These are phyloP conservation scores for Cyphomyrus discorhynchus DNA, from an alignment of 2,113 vertebrate species.

Conservation along the genomic window DNA sequence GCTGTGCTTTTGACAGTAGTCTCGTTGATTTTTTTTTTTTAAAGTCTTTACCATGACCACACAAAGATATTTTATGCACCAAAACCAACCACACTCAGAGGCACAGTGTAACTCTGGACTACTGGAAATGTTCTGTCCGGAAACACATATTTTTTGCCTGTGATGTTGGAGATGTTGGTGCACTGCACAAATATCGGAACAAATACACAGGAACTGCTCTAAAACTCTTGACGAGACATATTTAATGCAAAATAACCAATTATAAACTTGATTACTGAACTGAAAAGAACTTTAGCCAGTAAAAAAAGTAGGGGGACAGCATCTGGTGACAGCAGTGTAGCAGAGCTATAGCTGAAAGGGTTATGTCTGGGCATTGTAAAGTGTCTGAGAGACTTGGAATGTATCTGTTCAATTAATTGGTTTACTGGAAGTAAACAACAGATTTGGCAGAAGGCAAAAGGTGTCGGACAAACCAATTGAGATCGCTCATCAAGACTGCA, in stretches of 20 bases:
- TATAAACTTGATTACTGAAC: not conserved
- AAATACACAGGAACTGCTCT: not conserved
- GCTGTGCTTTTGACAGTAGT: conserved; percentile 16
- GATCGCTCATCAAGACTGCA: conserved; percentile 16
- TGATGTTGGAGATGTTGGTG: not conserved
- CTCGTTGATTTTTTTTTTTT: not conserved
- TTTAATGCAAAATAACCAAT: conserved; percentile 6
- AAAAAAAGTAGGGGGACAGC: not conserved
- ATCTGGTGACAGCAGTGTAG: not conserved
- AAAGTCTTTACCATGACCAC: conserved; percentile 30
- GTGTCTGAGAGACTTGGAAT: conserved; percentile 28
- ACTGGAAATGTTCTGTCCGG: not conserved
- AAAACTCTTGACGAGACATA: not conserved
- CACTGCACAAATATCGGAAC: not conserved
- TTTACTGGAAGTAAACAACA: conserved; percentile 29
- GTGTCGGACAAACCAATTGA: conserved; percentile 15
- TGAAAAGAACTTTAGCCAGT: not conserved
- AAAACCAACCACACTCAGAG: conserved; percentile 8
- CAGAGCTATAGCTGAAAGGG: not conserved
- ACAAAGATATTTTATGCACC: conserved; percentile 6
- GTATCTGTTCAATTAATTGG: conserved; percentile 21
- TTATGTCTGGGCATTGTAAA: not conserved
- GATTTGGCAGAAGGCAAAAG: conserved; percentile 29
- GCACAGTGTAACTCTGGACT: conserved; percentile 21
- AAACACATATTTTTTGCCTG: not conserved